phyloP scores from a whole-genome alignment of 2,797 vertebrate genomes.

The Leptodactylus fallax region DNA sequence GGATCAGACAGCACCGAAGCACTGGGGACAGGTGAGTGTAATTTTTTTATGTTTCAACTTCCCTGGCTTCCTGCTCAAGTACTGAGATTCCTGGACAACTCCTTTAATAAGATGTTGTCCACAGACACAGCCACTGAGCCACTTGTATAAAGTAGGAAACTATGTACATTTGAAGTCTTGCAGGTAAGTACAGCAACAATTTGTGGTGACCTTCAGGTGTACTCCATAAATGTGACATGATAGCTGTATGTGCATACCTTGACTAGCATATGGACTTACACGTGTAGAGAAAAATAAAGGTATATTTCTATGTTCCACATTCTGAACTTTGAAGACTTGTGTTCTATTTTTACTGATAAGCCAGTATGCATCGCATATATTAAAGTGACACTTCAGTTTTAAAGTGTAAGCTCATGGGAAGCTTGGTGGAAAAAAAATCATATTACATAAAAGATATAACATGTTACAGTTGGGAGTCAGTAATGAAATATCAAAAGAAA shows the following conservation, averaged over 20 bases:
- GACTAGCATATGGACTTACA: neutral
- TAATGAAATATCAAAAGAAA: too few species aligned
- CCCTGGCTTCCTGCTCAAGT: too few species aligned
- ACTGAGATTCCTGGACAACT: too few species aligned
- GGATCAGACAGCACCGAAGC: too few species aligned
- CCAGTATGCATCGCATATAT: neutral
- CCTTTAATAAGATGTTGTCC: too few species aligned
- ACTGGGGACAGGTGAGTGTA: too few species aligned
- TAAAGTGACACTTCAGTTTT: neutral
- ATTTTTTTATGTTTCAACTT: too few species aligned
- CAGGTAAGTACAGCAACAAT: too few species aligned
- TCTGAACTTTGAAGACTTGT: neutral
- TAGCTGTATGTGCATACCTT: neutral
- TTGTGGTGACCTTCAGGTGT: neutral
- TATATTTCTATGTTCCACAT: neutral
- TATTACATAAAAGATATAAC: neutral
- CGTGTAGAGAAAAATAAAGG: neutral
- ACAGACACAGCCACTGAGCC: too few species aligned
- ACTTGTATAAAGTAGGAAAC: too few species aligned
- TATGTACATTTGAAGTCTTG: too few species aligned
- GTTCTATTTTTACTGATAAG: constrained; percentile 4
- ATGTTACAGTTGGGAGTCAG: neutral
- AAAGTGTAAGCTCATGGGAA: neutral
- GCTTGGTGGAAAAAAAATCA: neutral
- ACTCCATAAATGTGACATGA: neutral